Base-by-base conservation (phyloP, 2,888 invertebrate genomes). In the Tetranychus truncatus region DNA sequence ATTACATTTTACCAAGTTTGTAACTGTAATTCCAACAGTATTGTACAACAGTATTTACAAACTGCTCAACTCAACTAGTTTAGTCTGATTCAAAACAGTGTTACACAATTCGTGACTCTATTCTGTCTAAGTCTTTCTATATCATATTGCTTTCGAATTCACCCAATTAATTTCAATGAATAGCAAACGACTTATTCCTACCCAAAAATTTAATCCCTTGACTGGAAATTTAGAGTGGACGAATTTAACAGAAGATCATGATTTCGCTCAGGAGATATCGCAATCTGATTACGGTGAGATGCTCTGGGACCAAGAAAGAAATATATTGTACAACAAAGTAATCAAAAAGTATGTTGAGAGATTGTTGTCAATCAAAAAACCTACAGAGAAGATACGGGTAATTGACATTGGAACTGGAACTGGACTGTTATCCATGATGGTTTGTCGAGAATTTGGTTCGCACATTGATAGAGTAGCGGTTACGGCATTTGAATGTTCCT, bases 371-470 rank as follows among this genome's bases (percentile, higher is more conserved):
- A 34, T 5, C 34, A 34, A 34, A 34, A 34, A 34, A 34, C 34
- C 5, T 34, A 34, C 82, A 0, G 91, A 91, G 5, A 87, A 88
- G 81, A 93, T 92, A 0, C 88, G 91, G 83, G 95, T 95, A 73
- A 85, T 97, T 78, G 97, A 97, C 82, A 96, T 97, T 81, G 96
- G 96, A 9, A 96, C 97, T 75, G 95, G 95, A 9, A 95, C 96
- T 2, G 97, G 97, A 0, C 86, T 99, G 2, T 85, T 99, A 1
- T 91, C 97, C 1, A 94, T 99, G 89, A 95, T 99, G 95, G 96
- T 97, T 73, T 88, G 79, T 78, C 69, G 75, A 8, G 20, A 18
- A 11, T 44, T 72, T 71, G 66, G 44, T 69, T 21, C 9, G 15
- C 3, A 34, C 34, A 20, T 45, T 18, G 21, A 76, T 55, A 20